Evolutionary conservation across 2,113 vertebrate species (phyloP).

Genomic region (Machaerirhynchus nigripectus): DNA sequence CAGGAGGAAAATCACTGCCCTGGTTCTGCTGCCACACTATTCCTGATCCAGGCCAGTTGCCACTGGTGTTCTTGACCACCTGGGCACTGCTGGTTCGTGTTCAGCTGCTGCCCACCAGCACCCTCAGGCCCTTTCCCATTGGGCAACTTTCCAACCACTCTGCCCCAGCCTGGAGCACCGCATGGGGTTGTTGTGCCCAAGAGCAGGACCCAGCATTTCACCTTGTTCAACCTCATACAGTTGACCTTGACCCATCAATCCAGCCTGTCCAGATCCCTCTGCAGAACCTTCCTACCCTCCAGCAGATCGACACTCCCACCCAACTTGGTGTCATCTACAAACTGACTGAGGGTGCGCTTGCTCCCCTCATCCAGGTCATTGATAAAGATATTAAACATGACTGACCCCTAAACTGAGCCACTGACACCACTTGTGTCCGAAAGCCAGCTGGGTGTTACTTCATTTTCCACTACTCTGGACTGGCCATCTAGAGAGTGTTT

Average conservation of each 20-base stretch:
- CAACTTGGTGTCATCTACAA: not conserved
- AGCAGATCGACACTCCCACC: not conserved
- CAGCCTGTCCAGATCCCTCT: not conserved
- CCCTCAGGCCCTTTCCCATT: not conserved
- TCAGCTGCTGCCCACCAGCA: not conserved
- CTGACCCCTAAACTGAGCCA: not conserved
- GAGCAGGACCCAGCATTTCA: not conserved
- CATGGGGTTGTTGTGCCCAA: too few relatives aligned
- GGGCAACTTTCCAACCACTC: not conserved
- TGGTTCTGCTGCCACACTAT: not conserved
- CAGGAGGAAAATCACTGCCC: not conserved
- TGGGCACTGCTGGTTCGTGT: not conserved
- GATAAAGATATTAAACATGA: fast-evolving
- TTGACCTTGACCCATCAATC: fast-evolving
- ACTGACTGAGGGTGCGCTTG: fast-evolving
- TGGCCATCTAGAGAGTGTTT: not conserved
- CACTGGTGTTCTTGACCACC: not conserved
- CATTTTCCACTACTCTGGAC: not conserved
- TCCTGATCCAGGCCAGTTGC: too few relatives aligned
- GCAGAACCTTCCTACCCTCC: not conserved
- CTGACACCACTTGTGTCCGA: too few relatives aligned
- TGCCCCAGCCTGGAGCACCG: not conserved
- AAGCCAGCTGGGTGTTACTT: not conserved
- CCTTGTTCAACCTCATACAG: not conserved
- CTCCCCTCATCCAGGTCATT: not conserved